phyloP scores from a whole-genome alignment of 2,113 vertebrate genomes.

The Camelus bactrianus region DNA sequence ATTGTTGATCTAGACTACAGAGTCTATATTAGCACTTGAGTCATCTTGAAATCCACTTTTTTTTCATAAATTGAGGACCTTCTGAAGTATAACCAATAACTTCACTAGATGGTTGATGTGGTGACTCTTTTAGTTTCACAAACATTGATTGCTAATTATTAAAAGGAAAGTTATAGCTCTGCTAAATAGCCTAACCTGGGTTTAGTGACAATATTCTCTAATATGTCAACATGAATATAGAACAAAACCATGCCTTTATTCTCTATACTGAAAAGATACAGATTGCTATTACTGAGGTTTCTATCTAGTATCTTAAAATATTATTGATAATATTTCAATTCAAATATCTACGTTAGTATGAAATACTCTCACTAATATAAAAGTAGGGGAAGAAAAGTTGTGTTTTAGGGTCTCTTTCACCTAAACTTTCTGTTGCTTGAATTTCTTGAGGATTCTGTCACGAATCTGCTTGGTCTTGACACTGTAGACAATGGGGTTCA shows the following conservation, averaged over 20 bases:
- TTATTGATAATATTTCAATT: neutral
- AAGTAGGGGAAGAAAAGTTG: fast-evolving
- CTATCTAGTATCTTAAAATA: neutral
- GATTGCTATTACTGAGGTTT: neutral
- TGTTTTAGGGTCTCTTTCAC: neutral
- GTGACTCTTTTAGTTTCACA: neutral
- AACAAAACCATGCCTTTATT: neutral
- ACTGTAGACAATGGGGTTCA: constrained; percentile 64
- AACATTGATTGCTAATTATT: neutral
- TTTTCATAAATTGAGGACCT: neutral
- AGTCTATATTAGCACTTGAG: neutral
- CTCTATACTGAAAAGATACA: neutral
- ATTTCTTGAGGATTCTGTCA: constrained; percentile 53
- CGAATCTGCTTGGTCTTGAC: constrained; percentile 56
- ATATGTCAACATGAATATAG: neutral
- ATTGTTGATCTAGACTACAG: neutral
- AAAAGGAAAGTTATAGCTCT: neutral
- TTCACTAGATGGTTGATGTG: neutral
- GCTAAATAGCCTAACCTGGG: neutral
- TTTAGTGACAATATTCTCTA: neutral
- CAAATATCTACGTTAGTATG: neutral
- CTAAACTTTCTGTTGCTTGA: constrained; percentile 71
- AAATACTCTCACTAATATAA: neutral
- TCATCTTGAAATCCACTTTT: neutral
- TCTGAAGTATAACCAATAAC: neutral